These are phyloP conservation scores for Zoanthus sociatus DNA, from an alignment of 92 coral and sea anemone genomes.

Conservation along the genomic window DNA sequence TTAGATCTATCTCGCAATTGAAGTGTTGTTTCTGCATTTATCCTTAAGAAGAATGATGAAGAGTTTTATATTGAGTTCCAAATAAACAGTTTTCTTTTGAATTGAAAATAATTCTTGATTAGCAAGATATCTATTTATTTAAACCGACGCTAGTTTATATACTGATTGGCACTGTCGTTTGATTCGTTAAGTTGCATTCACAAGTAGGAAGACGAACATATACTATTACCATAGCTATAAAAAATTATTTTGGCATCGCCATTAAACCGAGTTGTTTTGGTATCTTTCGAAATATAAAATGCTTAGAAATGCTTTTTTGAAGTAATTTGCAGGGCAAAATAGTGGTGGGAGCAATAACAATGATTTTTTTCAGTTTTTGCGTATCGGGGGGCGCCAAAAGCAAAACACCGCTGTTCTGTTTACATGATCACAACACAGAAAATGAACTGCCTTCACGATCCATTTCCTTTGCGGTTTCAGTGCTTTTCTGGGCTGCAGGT, in stretches of 20 bases:
- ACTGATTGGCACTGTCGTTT: too few relatives aligned
- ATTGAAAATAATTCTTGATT: not conserved
- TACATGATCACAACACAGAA: conserved; percentile 15
- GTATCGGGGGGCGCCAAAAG: not conserved
- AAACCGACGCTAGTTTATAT: not conserved
- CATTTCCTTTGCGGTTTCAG: conserved; percentile 37
- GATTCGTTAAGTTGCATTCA: not conserved
- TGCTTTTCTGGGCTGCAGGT: conserved; percentile 14
- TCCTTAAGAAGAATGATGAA: not conserved
- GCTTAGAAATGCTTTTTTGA: too few relatives aligned
- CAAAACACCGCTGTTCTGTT: conserved; percentile 12
- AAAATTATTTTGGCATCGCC: too few relatives aligned
- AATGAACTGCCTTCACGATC: not conserved
- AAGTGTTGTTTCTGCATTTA: not conserved
- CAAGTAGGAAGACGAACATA: not conserved
- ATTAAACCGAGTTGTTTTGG: not conserved
- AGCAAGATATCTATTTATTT: not conserved
- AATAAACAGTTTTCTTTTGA: not conserved
- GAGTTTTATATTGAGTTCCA: conserved; percentile 4
- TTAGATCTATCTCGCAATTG: not conserved
- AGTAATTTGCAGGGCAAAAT: too few relatives aligned
- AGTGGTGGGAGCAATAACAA: not conserved
- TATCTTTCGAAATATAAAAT: not conserved
- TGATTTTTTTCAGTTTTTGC: conserved; percentile 6
- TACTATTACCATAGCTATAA: too few relatives aligned